Evolutionary conservation across 2,113 vertebrate species (phyloP), one percentile per base, ranked within the genome.

Genomic region (Heterotilapia buettikoferi): DNA sequence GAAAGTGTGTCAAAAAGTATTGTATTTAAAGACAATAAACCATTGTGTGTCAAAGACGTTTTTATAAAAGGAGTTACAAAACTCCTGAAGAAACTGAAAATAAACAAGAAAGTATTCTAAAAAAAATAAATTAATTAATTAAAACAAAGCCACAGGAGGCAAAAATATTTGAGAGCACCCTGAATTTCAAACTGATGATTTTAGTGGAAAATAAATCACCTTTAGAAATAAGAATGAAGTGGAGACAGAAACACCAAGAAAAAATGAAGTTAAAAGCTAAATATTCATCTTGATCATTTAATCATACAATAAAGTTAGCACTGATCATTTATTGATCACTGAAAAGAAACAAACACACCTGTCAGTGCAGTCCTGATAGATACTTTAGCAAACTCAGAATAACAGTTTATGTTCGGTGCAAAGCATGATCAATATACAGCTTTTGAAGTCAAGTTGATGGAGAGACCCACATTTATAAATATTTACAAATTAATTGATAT

Each of bases 1-100:
- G 61, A 86, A 31, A 85, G 85, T 82, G 73, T 71, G 85, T 83
- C 83, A 63, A 43, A 79, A 81, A 86, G 88, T 90, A 12, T 8
- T 45, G 13, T 26, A 52, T 83, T 85, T 87, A 59, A 81, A 50
- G 19, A 80, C 56, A 84, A 81, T 82, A 82, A 66, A 12, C 43
- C 50, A 36, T 7, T 81, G 88, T 86, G 66, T 86, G 13, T 63
- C n/a, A 4, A 71, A n/a, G 26, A 53, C 80, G 24, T 90, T 86
- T 86, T 61, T 6, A 54, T n/a, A 13, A 54, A 52, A 78, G 8
- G 19, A 52, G 40, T 5, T 2, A 38, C 24, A 61, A 33, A 81
- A 68, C 31, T 63, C 29, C 31, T 9, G 1, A 59, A n/a, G 6
- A 45, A 29, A 19, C 26, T 29, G 19, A 31, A 50, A 78, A 50